phyloP scores from a whole-genome alignment of 2,113 vertebrate genomes.

The Formicarius rufipectus region DNA sequence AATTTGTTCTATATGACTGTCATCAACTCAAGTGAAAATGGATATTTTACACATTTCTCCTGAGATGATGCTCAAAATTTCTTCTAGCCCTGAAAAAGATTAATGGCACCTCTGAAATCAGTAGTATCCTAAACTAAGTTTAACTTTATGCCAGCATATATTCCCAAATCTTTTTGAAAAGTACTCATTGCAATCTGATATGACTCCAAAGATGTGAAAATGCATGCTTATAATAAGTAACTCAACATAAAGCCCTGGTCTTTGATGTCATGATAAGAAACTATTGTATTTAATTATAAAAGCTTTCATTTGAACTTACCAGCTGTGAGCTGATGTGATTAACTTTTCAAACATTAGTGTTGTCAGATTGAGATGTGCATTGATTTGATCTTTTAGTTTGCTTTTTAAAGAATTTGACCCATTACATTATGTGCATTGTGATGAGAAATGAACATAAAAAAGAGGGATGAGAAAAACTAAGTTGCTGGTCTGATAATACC shows the following conservation, averaged over 20 bases:
- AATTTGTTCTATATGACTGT: background rate
- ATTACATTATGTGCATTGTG: background rate
- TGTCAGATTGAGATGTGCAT: background rate
- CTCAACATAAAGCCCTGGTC: background rate
- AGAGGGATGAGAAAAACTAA: background rate
- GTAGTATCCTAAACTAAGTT: background rate
- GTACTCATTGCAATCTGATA: background rate
- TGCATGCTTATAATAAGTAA: background rate
- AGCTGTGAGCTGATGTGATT: background rate
- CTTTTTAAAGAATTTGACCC: background rate
- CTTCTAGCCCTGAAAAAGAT: background rate
- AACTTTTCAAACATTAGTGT: background rate
- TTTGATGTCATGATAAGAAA: background rate
- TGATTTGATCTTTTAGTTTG: background rate
- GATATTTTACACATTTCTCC: background rate
- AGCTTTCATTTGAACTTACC: background rate
- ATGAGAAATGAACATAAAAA: background rate
- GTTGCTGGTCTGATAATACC: background rate
- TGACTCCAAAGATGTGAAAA: background rate
- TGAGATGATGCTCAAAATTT: background rate
- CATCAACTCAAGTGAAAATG: background rate
- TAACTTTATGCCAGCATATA: background rate
- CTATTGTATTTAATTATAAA: background rate
- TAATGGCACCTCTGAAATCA: conserved; percentile 3
- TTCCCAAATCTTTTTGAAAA: conserved; percentile 5